phyloP scores from a whole-genome alignment of 1,140 invertebrate genomes.

The Rhagoletis zephyria region DNA sequence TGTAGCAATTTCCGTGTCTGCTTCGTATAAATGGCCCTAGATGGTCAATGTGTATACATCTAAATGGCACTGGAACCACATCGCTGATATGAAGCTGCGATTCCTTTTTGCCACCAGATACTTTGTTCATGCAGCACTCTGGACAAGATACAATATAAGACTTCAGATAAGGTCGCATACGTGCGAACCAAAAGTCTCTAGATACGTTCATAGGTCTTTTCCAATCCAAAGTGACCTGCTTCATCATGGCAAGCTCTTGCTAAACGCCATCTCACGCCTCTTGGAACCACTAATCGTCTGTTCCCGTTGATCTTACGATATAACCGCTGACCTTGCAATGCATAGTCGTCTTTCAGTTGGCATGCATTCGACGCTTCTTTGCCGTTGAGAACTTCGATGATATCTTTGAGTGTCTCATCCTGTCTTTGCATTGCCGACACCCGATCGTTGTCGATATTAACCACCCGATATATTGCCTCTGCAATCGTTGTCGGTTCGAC shows the following conservation, averaged over 20 bases:
- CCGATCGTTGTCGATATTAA: constrained; percentile 39
- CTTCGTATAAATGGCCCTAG: constrained; percentile 62
- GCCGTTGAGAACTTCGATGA: constrained; percentile 13
- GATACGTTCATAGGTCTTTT: not conserved
- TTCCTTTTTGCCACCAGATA: constrained; percentile 53
- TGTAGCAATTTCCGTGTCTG: constrained; percentile 71
- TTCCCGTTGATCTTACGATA: constrained; percentile 11
- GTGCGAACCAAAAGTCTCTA: constrained; percentile 56
- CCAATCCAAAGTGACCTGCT: not conserved
- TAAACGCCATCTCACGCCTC: constrained; percentile 1
- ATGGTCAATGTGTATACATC: constrained; percentile 65
- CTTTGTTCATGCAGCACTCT: constrained; percentile 52
- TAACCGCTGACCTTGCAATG: not conserved
- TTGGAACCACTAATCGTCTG: constrained; percentile 2
- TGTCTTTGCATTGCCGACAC: constrained; percentile 43
- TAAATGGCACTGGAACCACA: constrained; percentile 62
- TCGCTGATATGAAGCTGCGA: constrained; percentile 62
- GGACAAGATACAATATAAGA: constrained; percentile 26
- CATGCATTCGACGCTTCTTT: not conserved
- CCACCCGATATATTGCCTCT: not conserved
- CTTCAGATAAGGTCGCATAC: constrained; percentile 43
- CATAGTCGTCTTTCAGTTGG: constrained; percentile 19
- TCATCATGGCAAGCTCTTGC: constrained; percentile 12
- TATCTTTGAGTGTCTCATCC: constrained; percentile 6
- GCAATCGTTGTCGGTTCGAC: not conserved